Evolutionary conservation across 2,888 invertebrate genomes (phyloP), one percentile per base, ranked within the genome.

Genomic region (Drosophila nigricruria): DNA sequence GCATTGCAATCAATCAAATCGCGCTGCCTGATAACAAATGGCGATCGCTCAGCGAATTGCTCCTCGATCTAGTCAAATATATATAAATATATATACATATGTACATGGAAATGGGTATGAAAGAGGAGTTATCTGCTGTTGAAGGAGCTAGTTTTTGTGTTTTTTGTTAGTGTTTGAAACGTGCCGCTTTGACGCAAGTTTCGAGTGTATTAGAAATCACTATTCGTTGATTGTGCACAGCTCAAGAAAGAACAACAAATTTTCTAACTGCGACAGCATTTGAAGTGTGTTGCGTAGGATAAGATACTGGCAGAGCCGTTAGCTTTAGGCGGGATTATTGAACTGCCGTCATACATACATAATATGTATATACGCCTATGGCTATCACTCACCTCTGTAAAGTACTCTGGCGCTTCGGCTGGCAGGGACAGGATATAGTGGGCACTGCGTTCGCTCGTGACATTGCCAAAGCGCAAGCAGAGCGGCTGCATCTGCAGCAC

Each of bases 401-500:
- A 95, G 38, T 93, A 94, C 14, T 90, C 88, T 0, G 95, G 95
- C 6, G 94, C 94, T 1, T 92, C 90, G 0, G 93, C 90, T 0
- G 95, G 95, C 64, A 94, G 91, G 20, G 93, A 90, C 12, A 95
- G 88, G 60, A 96, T 93, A 79, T 92, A 94, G 43, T 94, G 93
- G 34, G 92, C 91, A 73, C 91, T 90, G 49, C 90, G 84, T 53
- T 84, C 81, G 66, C 91, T 90, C 38, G 86, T 77, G 27, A 93
- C 93, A 68, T 93, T 93, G 54, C 94, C 94, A 45, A 94, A 93
- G 9, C 92, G 92, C 34, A 96, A 92, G 52, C 93, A 92, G 27
- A 95, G 91, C 0, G 93, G 90, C 0, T 93, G 80, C 95, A 96
- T 95, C 78, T 95, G 94, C 36, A 92, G 93, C 0, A 95, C 93